phyloP scores from a whole-genome alignment of 2,888 invertebrate genomes.

The Andrena marginata region DNA sequence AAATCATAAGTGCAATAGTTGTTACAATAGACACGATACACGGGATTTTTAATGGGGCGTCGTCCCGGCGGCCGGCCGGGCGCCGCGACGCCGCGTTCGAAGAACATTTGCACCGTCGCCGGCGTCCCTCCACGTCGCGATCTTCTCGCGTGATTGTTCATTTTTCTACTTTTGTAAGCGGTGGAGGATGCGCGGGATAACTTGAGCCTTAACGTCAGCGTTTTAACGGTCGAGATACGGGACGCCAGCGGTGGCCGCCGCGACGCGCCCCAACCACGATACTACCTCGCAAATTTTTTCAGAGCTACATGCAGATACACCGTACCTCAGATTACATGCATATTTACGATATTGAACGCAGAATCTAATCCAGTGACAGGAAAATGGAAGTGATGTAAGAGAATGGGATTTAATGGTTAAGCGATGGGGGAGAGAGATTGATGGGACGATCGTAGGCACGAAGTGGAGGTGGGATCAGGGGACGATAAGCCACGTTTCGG shows the following conservation, averaged over 20 bases:
- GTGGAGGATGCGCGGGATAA: constrained; percentile 15
- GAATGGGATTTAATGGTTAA: not conserved
- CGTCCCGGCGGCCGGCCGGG: constrained; percentile 39
- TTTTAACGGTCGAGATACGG: not conserved
- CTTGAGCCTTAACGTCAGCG: constrained; percentile 31
- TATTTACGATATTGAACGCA: constrained; percentile 56
- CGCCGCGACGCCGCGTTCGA: constrained; percentile 4
- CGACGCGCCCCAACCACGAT: constrained; percentile 66
- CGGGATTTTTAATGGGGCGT: constrained; percentile 54
- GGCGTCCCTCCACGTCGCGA: not conserved
- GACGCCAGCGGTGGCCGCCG: constrained; percentile 55
- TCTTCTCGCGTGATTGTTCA: not conserved
- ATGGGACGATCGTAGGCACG: constrained; percentile 4
- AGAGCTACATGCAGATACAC: constrained; percentile 62
- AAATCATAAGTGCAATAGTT: constrained; percentile 85
- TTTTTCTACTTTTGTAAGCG: constrained; percentile 1
- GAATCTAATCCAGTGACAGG: constrained; percentile 52
- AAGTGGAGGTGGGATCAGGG: constrained; percentile 7
- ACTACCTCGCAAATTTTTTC: constrained; percentile 81
- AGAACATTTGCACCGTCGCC: not conserved
- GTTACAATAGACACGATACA: constrained; percentile 82
- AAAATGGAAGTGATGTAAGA: constrained; percentile 10
- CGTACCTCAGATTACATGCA: constrained; percentile 73
- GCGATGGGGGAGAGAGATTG: constrained; percentile 21
- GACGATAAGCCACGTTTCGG: constrained; percentile 37